Percentiles rank a stretch among this genome's conserved stretches.
phyloP scores from a whole-genome alignment of 2,797 vertebrate species.

The Tragelaphus oryx region DNA sequence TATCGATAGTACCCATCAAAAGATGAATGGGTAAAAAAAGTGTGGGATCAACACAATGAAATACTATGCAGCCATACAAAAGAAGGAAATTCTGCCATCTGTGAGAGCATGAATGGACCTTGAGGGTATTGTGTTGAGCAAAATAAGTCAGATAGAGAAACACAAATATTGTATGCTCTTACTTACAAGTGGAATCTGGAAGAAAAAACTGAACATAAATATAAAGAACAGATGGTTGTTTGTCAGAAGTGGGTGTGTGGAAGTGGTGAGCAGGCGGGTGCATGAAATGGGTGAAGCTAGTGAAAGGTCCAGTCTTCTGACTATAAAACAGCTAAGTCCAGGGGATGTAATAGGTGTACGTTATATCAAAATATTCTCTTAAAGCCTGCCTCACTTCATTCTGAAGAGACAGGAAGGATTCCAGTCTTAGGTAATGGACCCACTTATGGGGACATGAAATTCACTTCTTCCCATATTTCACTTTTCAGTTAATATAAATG shows the following conservation, averaged over 20 bases:
- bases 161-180: neutral
- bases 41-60: neutral
- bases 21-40: neutral
- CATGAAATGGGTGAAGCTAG: neutral
- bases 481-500: neutral
- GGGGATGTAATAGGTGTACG: neutral
- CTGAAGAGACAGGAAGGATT: neutral
- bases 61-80: neutral
- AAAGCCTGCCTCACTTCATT: neutral
- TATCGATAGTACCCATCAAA: neutral
- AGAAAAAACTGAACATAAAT: neutral
- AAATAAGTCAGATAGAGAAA: neutral
- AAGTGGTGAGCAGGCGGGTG: too few species aligned
- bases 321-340: neutral
- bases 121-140: neutral
- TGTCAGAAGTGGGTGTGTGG: neutral
- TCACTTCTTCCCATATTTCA: neutral
- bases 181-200: neutral
- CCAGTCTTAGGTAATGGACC: neutral
- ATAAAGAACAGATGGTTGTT: neutral
- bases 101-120: neutral
- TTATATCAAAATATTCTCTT: neutral
- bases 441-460: neutral
- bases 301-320: neutral
- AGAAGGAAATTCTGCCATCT: neutral